Evolutionary conservation across 2,888 invertebrate species (phyloP).

Genomic region (Stratiomys singularior): DNA sequence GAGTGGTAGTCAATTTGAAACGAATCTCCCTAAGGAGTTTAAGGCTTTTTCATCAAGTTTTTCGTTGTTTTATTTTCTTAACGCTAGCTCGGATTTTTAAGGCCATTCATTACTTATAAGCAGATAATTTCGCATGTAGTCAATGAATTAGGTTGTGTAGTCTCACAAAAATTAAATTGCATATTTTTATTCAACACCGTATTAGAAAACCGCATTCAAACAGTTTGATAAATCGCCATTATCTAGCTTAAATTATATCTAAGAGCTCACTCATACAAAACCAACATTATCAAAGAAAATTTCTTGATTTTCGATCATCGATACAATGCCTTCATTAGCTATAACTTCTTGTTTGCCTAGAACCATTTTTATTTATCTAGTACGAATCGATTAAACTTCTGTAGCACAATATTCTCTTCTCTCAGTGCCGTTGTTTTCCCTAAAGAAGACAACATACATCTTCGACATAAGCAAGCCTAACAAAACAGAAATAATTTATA

Average conservation of each 20-base stretch:
- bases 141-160: background rate
- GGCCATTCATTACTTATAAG: slow-evolving; percentile 17
- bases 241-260: background rate
- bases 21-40: background rate
- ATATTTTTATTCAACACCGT: background rate
- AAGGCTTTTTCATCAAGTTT: slow-evolving; percentile 9
- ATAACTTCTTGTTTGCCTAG: too few species aligned
- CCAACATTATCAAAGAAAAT: too few species aligned
- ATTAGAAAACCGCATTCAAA: background rate
- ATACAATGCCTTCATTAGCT: background rate
- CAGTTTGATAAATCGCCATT: background rate
- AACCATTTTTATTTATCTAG: too few species aligned
- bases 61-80: slow-evolving; percentile 8
- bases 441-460: background rate
- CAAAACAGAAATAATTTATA: slow-evolving; percentile 3
- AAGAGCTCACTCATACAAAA: background rate
- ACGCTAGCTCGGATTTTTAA: background rate
- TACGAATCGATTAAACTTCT: too few species aligned
- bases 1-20: background rate
- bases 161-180: background rate
- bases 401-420: too few species aligned
- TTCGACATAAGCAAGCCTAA: background rate
- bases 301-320: background rate
- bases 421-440: too few species aligned
- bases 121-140: slow-evolving; percentile 24